Evolutionary conservation across 2,113 vertebrate genomes (phyloP).

Genomic region (Cinclus cinclus): DNA sequence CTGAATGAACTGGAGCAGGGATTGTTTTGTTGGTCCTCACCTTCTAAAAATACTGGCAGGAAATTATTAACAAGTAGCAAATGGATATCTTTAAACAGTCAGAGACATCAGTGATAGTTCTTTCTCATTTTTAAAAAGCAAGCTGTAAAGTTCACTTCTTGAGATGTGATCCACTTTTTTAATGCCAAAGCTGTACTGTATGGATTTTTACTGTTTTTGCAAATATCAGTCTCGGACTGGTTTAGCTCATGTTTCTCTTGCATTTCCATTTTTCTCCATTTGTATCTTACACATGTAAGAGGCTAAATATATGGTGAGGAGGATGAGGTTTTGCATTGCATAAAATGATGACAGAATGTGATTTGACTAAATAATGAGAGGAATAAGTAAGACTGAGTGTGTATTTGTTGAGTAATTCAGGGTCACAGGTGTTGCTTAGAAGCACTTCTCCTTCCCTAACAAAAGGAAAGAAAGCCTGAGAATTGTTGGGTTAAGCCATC

Average conservation of each 20-base stretch:
- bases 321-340: not conserved
- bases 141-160: not conserved
- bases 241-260: not conserved
- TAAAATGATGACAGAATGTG: not conserved
- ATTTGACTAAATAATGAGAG: not conserved
- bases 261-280: not conserved
- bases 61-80: not conserved
- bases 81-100: not conserved
- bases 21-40: rapidly evolving
- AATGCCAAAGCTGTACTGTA: not conserved
- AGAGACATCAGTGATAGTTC: not conserved
- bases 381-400: not conserved
- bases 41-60: not conserved
- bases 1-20: not conserved
- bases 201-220: not conserved
- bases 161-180: not conserved
- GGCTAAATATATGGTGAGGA: not conserved
- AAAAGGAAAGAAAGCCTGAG: not conserved
- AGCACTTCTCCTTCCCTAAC: not conserved
- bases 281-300: not conserved
- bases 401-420: not conserved
- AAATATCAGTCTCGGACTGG: not conserved
- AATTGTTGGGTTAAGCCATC: not conserved
- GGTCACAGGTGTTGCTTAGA: not conserved
- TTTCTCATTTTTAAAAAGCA: not conserved